Conservation (phyloP, 2,113 vertebrate species). For the Oreocharis arfaki region DNA sequence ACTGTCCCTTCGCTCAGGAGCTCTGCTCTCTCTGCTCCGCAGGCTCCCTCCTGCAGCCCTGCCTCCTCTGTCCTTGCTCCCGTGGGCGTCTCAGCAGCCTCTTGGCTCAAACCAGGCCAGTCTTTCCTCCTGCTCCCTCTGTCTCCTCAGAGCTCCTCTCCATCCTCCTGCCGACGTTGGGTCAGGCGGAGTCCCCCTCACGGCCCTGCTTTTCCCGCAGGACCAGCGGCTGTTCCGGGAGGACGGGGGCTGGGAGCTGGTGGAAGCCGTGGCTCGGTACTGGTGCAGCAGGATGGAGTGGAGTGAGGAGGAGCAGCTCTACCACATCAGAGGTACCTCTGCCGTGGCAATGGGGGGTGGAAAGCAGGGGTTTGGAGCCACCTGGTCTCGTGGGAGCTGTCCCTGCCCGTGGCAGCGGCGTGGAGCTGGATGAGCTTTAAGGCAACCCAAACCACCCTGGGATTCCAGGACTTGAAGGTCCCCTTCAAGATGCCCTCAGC, state of each 20-base stretch:
- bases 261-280: constrained; percentile 85
- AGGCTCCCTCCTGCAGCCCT: not conserved
- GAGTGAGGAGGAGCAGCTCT: constrained; percentile 77
- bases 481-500: not conserved
- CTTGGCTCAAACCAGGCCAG: not conserved
- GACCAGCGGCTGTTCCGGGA: constrained; percentile 84
- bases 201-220: constrained; percentile 47
- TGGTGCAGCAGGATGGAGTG: constrained; percentile 91
- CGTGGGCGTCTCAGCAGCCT: fast-evolving
- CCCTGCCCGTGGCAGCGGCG: not conserved
- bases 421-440: not conserved
- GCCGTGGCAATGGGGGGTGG: not conserved
- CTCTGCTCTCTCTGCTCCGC: not conserved
- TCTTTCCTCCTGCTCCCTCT: not conserved
- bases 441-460: not conserved
- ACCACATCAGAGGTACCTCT: constrained; percentile 82
- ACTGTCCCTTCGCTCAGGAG: not conserved
- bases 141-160: not conserved
- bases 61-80: not conserved
- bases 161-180: not conserved
- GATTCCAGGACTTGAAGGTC: not conserved
- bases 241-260: constrained; percentile 81
- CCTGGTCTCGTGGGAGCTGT: not conserved
- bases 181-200: not conserved
- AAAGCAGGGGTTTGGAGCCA: fast-evolving